Evolutionary conservation across 1,140 invertebrate species (phyloP).

Genomic region (Xylocopa sonorina): DNA sequence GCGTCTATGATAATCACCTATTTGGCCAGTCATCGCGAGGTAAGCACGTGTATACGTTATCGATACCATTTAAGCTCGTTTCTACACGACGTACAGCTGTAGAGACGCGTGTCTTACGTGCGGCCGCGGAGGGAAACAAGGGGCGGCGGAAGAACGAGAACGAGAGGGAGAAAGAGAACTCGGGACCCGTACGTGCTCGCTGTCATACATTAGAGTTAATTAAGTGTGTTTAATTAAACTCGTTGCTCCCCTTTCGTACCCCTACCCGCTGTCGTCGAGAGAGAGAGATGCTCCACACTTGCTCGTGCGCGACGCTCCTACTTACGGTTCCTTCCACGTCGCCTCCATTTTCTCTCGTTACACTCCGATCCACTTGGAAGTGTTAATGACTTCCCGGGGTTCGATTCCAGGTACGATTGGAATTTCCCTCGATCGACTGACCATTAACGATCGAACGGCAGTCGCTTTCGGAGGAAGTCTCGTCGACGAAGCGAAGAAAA

Average conservation of each 20-base stretch:
- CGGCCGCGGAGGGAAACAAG: conserved; percentile 9
- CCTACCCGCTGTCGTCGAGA: conserved; percentile 16
- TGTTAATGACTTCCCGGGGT: conserved; percentile 68
- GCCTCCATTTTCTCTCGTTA: conserved; percentile 52
- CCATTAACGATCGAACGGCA: background rate
- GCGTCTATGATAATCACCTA: conserved; percentile 46
- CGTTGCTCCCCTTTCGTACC: conserved; percentile 59
- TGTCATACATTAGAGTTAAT: conserved; percentile 74
- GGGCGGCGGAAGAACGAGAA: no score
- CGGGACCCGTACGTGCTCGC: conserved; percentile 49
- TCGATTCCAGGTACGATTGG: conserved; percentile 66
- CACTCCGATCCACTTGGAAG: conserved; percentile 55
- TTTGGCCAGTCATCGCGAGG: conserved; percentile 49
- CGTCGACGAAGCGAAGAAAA: conserved; percentile 24
- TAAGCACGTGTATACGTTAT: conserved; percentile 55
- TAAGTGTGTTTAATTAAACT: conserved; percentile 77
- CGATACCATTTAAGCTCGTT: conserved; percentile 51
- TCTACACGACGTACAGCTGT: conserved; percentile 46
- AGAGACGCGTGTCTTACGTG: conserved; percentile 60
- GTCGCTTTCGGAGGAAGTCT: background rate
- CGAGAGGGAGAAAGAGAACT: conserved; percentile 13
- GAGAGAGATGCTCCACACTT: conserved; percentile 33
- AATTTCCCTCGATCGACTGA: conserved; percentile 61
- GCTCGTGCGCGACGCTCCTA: conserved; percentile 36
- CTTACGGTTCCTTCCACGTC: conserved; percentile 45